These are phyloP conservation scores for Cyclophora albipunctata DNA, from an alignment of 2,888 invertebrate species.

Conservation along the genomic window DNA sequence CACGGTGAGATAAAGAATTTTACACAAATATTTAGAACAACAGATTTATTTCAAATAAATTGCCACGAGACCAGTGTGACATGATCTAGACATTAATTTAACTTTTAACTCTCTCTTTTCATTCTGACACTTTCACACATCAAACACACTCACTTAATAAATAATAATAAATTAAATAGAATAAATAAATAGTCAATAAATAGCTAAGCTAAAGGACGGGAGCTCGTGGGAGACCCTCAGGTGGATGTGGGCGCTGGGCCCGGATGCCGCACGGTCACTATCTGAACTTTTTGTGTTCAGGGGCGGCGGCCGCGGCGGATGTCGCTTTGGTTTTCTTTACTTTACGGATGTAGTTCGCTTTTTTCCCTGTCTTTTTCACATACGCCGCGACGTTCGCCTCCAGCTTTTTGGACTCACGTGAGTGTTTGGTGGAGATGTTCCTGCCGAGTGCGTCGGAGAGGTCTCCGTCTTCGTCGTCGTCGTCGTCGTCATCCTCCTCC, in stretches of 20 bases:
- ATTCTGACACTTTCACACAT: conserved; percentile 71
- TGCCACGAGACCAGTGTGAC: conserved; percentile 75
- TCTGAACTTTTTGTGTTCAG: conserved; percentile 75
- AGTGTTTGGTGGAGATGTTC: conserved; percentile 62
- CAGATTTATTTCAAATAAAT: conserved; percentile 74
- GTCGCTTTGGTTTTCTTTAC: conserved; percentile 73
- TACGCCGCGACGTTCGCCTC: conserved; percentile 58
- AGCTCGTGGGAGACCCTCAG: conserved; percentile 58
- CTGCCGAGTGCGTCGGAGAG: conserved; percentile 78
- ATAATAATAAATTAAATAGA: conserved; percentile 76
- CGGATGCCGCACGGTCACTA: conserved; percentile 59
- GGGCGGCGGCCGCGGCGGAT: conserved; percentile 58
- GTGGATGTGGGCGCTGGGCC: conserved; percentile 57
- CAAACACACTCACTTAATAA: conserved; percentile 76
- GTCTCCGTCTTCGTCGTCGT: conserved; percentile 80
- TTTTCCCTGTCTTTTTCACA: conserved; percentile 68
- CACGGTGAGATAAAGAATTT: conserved; percentile 63
- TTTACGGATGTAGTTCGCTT: conserved; percentile 66
- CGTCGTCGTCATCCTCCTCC: conserved; percentile 79
- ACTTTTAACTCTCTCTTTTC: conserved; percentile 64
- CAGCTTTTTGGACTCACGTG: conserved; percentile 91
- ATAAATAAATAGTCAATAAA: conserved; percentile 77
- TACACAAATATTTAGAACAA: conserved; percentile 68
- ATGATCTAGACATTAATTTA: conserved; percentile 77
- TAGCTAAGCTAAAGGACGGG: conserved; percentile 73